Conservation (phyloP, 2,113 vertebrate species). For the Dicerorhinus sumatrensis region DNA sequence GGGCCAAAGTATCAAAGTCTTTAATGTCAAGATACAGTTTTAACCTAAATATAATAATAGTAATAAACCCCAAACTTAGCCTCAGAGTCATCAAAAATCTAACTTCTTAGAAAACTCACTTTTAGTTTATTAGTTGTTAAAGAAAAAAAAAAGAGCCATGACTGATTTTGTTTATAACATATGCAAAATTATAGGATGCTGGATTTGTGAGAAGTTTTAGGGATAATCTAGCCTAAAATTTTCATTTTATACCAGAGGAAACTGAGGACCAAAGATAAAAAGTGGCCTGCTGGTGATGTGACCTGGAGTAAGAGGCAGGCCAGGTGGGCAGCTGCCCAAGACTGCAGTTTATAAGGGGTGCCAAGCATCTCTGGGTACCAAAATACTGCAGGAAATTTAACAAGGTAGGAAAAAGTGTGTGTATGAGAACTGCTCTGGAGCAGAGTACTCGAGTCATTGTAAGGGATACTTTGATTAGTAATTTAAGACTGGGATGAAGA, state of each 20-base stretch:
- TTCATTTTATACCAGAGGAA: neutral
- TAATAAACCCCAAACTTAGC: neutral
- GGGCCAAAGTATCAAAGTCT: neutral
- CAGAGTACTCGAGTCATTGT: neutral
- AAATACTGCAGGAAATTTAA: neutral
- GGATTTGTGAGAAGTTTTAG: neutral
- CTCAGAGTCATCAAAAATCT: neutral
- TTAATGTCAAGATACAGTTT: neutral
- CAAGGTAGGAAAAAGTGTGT: neutral
- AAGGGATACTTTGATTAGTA: neutral
- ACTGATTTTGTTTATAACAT: neutral
- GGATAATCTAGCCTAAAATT: neutral
- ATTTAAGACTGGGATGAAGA: neutral
- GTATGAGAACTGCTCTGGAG: neutral
- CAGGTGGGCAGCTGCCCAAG: neutral
- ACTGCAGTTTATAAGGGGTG: neutral
- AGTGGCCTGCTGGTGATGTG: neutral
- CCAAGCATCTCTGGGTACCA: neutral
- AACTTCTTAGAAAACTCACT: neutral
- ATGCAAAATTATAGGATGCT: neutral
- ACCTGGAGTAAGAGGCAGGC: neutral
- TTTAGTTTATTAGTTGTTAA: neutral
- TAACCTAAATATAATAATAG: neutral
- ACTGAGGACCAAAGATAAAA: neutral
- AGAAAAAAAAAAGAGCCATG: neutral